A percentile compares a stretch with the other conserved stretches of the same genome.
Conservation (phyloP, 2,888 invertebrate genomes). For the Megaustenia siamemsis region DNA sequence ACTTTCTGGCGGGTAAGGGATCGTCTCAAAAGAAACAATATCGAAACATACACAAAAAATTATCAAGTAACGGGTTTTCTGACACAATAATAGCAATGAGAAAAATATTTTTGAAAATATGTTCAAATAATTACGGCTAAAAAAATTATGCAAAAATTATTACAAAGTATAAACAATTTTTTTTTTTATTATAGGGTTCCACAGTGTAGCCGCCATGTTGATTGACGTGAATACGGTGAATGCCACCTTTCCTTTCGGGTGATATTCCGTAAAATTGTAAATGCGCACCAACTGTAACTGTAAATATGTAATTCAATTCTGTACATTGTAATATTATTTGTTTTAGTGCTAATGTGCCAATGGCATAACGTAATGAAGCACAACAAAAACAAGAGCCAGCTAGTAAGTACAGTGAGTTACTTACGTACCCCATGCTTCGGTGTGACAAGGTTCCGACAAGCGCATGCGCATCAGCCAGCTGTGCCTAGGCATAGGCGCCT, state of each 20-base stretch:
- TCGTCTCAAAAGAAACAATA: slow-evolving; percentile 10
- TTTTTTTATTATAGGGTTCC: background rate
- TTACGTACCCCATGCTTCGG: slow-evolving; percentile 1
- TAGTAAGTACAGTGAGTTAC: background rate
- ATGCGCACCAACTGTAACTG: background rate
- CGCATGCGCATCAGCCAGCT: background rate
- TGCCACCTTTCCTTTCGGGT: background rate
- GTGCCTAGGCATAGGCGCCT: slow-evolving; percentile 15
- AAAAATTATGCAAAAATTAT: background rate
- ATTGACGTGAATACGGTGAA: background rate
- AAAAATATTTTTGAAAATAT: background rate
- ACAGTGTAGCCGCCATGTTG: slow-evolving; percentile 2
- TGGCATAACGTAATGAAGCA: background rate
- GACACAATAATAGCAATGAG: background rate
- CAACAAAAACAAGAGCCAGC: background rate
- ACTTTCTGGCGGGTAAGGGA: slow-evolving; percentile 24
- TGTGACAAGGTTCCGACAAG: background rate
- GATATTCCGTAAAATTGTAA: background rate
- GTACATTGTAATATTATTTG: background rate
- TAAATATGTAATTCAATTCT: background rate
- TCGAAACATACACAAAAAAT: background rate
- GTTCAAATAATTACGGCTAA: background rate
- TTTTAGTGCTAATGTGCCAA: background rate
- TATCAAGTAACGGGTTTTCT: background rate
- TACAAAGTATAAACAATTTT: background rate